Base-by-base conservation (phyloP, 2,797 vertebrate genomes). In the Esox masquinongy region DNA sequence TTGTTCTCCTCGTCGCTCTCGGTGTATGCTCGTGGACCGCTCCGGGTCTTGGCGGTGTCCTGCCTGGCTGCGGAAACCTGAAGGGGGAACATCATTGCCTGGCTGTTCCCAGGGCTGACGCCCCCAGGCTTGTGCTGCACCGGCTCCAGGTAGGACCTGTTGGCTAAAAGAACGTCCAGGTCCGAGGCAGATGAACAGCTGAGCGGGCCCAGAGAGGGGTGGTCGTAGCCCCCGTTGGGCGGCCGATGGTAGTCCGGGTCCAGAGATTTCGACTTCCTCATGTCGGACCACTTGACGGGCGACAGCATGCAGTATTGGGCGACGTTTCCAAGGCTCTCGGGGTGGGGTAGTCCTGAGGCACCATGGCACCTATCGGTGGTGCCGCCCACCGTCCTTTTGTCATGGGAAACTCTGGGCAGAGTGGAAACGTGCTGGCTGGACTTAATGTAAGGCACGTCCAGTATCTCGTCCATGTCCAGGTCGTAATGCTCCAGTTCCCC, bases 381-480 rank as follows among this genome's bases (percentile, higher is more conserved):
- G 0, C 86, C 87, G 0, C 72, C 80, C 56, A 81, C 85, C 0
- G 92, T 80, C 71, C 95, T 93, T 88, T 96, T 97, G 77, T 97
- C 96, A 2, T 95, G 92, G 68, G 93, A 88, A 70, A 89, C 91
- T 34, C 96, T 95, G n/a, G 95, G 94, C 81, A 97, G 94, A 1
- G 96, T 90, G 88, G 95, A 91, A 86, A 95, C 93, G 86, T 97
- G 96, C 72, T 97, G 97, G 72, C 84, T 97, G 86, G 97, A 96
- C 88, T 99, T 99, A 85, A 99, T 99, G 26, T 98, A 99, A 86
- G 98, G 97, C 91, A 99, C 98, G 49, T 99, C 98, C 90, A 99
- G 94, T 91, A 99, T 99, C 93, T 99, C 97, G 80, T 99, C 98
- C 97, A 99, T 98, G 92, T 99, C 97, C 76, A 99, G 94, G 77